phyloP scores from a whole-genome alignment of 1,140 invertebrate species.

The Babylonia areolata region DNA sequence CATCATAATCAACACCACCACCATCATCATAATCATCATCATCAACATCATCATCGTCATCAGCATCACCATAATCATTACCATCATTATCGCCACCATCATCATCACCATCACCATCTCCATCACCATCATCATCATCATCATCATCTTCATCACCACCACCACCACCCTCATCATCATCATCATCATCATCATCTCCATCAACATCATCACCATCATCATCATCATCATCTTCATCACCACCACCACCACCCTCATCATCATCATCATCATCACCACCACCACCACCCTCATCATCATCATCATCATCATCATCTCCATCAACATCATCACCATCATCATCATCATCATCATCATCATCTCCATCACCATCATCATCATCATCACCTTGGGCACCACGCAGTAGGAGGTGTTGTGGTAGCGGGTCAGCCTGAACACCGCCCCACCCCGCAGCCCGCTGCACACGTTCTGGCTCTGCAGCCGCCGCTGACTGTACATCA shows the following conservation, averaged over 20 bases:
- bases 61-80: too few species aligned
- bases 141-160: too few species aligned
- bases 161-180: too few species aligned
- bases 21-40: too few species aligned
- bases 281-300: too few species aligned
- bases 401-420: constrained; percentile 29
- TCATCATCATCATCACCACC: too few species aligned
- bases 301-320: neutral
- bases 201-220: neutral
- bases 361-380: too few species aligned
- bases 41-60: too few species aligned
- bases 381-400: constrained; percentile 34
- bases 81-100: neutral
- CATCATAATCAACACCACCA: too few species aligned
- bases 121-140: neutral
- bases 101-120: neutral
- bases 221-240: neutral
- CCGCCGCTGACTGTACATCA: neutral
- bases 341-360: neutral
- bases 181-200: too few species aligned
- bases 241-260: too few species aligned
- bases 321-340: neutral
- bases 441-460: neutral
- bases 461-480: constrained; percentile 7
- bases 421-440: constrained; percentile 17